Evolutionary conservation across 2,888 invertebrate genomes (phyloP).

Genomic region (Pelosia muscerda): DNA sequence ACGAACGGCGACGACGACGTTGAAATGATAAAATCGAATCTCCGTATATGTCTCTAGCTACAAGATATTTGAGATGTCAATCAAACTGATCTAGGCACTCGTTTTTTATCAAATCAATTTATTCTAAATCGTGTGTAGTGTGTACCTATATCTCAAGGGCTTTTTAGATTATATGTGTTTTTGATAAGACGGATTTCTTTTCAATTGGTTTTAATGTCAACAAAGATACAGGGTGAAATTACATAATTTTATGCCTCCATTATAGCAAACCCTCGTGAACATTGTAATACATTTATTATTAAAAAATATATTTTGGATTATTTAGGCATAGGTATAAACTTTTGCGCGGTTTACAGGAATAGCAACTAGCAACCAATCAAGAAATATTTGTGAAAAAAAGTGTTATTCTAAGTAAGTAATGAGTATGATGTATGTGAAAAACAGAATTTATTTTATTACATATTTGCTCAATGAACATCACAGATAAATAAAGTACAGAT

Average conservation of each 20-base stretch:
- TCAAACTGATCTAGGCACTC: slow-evolving; percentile 1
- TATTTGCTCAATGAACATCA: not conserved
- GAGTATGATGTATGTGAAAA: not conserved
- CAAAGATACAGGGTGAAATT: not conserved
- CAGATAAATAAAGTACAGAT: not conserved
- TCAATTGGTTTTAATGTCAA: not conserved
- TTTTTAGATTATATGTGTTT: not conserved
- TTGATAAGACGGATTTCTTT: not conserved
- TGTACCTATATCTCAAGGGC: not conserved
- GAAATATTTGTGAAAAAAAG: too few species aligned
- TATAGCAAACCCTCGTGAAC: too few species aligned
- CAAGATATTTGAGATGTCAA: slow-evolving; percentile 1
- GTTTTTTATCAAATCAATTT: not conserved
- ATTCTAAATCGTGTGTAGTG: slow-evolving; percentile 2
- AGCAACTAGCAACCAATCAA: too few species aligned
- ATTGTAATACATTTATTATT: too few species aligned
- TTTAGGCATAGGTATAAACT: too few species aligned
- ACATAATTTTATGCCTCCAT: too few species aligned
- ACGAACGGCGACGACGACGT: not conserved
- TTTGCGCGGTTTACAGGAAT: too few species aligned
- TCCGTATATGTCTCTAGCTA: not conserved
- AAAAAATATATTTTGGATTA: too few species aligned
- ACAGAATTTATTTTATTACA: too few species aligned
- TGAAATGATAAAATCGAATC: not conserved
- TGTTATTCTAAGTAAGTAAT: too few species aligned